A percentile compares a stretch with the other conserved stretches of the same genome.
These are phyloP conservation scores for Equus przewalskii DNA, from an alignment of 2,113 vertebrate genomes.

Conservation along the genomic window DNA sequence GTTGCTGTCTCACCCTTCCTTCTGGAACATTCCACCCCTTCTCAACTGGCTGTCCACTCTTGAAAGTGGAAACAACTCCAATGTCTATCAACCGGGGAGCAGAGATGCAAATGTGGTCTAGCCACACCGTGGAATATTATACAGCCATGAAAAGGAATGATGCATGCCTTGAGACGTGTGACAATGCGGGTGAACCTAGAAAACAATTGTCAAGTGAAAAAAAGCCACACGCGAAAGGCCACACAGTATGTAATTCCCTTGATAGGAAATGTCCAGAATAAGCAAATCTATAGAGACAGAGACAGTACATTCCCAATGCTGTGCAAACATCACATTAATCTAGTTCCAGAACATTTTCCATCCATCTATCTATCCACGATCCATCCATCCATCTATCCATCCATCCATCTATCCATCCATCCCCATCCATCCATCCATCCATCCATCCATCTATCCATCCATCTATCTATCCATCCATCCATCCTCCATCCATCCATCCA, in stretches of 20 bases:
- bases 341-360: neutral
- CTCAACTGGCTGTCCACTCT: accelerated
- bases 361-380: too few relatives aligned
- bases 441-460: neutral
- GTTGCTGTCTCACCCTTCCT: neutral
- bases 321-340: neutral
- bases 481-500: neutral
- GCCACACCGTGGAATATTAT: accelerated
- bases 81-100: neutral
- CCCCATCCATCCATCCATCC: accelerated
- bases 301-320: too few relatives aligned
- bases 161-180: accelerated
- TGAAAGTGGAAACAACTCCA: neutral
- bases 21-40: neutral
- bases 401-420: neutral
- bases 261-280: neutral
- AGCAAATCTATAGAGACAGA: neutral
- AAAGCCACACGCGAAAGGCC: neutral
- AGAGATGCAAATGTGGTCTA: neutral
- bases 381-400: too few relatives aligned
- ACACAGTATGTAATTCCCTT: accelerated
- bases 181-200: accelerated
- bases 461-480: accelerated
- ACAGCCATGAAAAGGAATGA: neutral
- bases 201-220: accelerated